Evolutionary conservation across 2,888 invertebrate species (phyloP), one percentile per base, ranked within the genome.

Genomic region (Microctonus brassicae): DNA sequence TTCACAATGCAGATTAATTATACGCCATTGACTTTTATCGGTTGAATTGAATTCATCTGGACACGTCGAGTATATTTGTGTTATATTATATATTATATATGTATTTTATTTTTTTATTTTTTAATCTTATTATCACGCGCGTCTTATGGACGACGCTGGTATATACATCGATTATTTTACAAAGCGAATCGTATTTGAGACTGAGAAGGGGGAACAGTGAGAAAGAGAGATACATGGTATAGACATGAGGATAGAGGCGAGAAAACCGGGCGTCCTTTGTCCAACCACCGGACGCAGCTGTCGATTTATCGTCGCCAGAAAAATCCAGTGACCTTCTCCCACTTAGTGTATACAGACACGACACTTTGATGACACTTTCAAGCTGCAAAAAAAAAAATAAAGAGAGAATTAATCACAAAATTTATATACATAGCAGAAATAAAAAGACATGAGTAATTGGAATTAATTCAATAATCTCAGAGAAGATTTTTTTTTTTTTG

Each of bases 211-310:
- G 3, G 55, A 55, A 11, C 11, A 11, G 29, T 24, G 29, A 29
- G 29, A 26, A n/a, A 13, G 33, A 24, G 57, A n/a, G 9, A 29
- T 34, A 36, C 17, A 17, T 17, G 10, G 9, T 2, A 10, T 33
- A 20, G 34, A 34, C 34, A 24, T 52, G 52, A 39, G 47, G 66
- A 58, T 57, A 58, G 33, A 62, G 22, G 47, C 67, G 63, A 60
- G 55, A 39, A 65, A 63, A 64, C 67, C 52, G 65, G 68, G 69
- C 67, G 64, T 70, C 70, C 71, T 73, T 74, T 73, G 64, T 71
- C 68, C 71, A 47, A 29, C 29, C 63, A 66, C 68, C 70, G 65
- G 74, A 69, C 69, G 76, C 76, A 76, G 70, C 76, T 74, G 76
- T 71, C 73, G 69, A 68, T 72, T 73, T 73, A 71, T 71, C 64